Percentiles rank a stretch among this genome's conserved stretches.
Evolutionary conservation across 2,797 vertebrate species (phyloP).

Genomic region (Hirundo rustica): DNA sequence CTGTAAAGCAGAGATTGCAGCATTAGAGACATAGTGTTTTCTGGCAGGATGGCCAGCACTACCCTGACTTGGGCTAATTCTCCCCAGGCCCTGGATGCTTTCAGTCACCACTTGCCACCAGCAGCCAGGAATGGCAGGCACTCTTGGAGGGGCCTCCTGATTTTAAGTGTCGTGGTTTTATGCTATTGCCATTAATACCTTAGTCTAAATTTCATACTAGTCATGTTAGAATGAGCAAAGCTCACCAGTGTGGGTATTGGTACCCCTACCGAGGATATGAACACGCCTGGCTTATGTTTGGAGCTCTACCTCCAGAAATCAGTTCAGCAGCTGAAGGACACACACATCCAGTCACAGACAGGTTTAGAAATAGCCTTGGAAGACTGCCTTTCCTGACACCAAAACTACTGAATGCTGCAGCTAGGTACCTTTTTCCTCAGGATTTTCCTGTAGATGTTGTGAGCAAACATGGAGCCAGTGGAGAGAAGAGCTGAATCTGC

Average conservation of each 20-base stretch:
- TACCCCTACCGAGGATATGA: background rate
- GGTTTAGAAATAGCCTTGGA: background rate
- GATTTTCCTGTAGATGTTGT: constrained; percentile 73
- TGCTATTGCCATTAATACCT: background rate
- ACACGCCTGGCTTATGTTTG: background rate
- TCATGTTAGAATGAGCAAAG: background rate
- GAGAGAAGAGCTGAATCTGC: constrained; percentile 74
- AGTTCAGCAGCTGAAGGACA: background rate
- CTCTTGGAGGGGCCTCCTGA: background rate
- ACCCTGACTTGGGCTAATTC: background rate
- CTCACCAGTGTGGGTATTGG: background rate
- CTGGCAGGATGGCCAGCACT: background rate
- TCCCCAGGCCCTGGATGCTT: background rate
- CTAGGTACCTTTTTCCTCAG: constrained; percentile 59
- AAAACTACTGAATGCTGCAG: background rate
- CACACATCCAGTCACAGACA: background rate
- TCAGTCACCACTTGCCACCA: background rate
- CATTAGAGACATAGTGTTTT: background rate
- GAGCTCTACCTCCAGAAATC: background rate
- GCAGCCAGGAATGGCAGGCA: background rate
- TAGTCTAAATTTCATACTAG: background rate
- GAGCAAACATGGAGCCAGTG: constrained; percentile 57
- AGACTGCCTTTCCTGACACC: background rate
- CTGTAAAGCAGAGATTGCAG: constrained; percentile 59
- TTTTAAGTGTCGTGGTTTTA: background rate